Evolutionary conservation across 2,888 invertebrate species (phyloP).

Genomic region (Dermolepida albohirtum): DNA sequence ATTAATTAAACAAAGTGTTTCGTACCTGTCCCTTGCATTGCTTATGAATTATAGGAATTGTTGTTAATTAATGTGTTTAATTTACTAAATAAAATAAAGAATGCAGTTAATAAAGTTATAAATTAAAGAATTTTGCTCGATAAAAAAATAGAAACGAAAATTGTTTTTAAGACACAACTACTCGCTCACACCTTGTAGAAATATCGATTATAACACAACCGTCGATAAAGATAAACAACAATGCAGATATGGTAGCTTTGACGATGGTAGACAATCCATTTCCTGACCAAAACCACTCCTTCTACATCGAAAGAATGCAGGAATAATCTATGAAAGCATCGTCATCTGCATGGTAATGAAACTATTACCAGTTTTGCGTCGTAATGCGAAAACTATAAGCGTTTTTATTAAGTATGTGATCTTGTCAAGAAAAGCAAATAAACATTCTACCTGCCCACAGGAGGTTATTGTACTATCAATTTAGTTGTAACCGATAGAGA

Average conservation of each 20-base stretch:
- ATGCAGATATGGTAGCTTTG: slow-evolving; percentile 21
- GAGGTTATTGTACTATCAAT: slow-evolving; percentile 31
- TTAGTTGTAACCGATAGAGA: slow-evolving; percentile 20
- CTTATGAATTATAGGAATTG: too few species aligned
- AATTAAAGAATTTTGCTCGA: too few species aligned
- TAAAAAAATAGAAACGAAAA: too few species aligned
- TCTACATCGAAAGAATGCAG: slow-evolving; percentile 20
- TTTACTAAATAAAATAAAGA: too few species aligned
- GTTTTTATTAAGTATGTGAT: slow-evolving; percentile 4
- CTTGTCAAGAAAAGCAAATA: slow-evolving; percentile 22
- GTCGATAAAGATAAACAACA: slow-evolving; percentile 13
- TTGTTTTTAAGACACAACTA: too few species aligned
- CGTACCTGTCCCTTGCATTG: too few species aligned
- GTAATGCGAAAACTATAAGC: slow-evolving; percentile 17
- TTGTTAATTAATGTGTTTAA: too few species aligned
- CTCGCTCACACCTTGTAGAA: not conserved
- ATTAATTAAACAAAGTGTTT: too few species aligned
- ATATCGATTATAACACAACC: slow-evolving; percentile 13
- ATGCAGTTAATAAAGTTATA: too few species aligned
- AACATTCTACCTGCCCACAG: slow-evolving; percentile 18
- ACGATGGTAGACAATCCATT: slow-evolving; percentile 12
- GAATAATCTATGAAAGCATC: slow-evolving; percentile 7
- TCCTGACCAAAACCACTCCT: slow-evolving; percentile 25
- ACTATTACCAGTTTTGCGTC: slow-evolving; percentile 23
- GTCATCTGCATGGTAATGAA: slow-evolving; percentile 27